Conservation (phyloP, 2,113 vertebrate species). For the Takifugu bimaculatus region DNA sequence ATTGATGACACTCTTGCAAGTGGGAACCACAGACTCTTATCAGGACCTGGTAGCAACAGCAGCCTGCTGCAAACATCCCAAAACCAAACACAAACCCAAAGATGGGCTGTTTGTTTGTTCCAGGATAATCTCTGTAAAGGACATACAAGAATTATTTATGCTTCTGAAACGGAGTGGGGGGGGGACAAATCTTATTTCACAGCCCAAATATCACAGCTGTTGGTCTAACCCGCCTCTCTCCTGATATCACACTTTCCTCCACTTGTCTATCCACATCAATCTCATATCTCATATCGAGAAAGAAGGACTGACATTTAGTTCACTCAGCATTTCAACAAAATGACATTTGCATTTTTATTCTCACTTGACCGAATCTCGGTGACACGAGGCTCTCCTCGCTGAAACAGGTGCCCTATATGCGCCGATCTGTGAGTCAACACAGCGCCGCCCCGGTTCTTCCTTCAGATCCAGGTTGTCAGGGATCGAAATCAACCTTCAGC, state of each 20-base stretch:
- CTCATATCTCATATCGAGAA: conserved; percentile 57
- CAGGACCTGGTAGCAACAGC: neutral
- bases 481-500: conserved; percentile 73
- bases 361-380: conserved; percentile 59
- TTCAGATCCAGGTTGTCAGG: conserved; percentile 58
- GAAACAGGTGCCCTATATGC: conserved; percentile 19
- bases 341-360: conserved; percentile 70
- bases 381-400: conserved; percentile 14
- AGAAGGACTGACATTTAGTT: conserved; percentile 70
- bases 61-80: conserved; percentile 6
- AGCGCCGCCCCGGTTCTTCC: conserved; percentile 45
- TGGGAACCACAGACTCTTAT: neutral
- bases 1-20: neutral
- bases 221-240: conserved; percentile 56
- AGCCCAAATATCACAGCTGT: conserved; percentile 68
- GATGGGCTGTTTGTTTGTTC: conserved; percentile 45
- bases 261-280: conserved; percentile 49
- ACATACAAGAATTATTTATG: conserved; percentile 52
- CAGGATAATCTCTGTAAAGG: conserved; percentile 56
- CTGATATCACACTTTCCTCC: conserved; percentile 48
- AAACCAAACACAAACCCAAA: conserved; percentile 37
- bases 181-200: conserved; percentile 51
- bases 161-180: conserved; percentile 7
- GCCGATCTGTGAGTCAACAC: conserved; percentile 40
- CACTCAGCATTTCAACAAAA: conserved; percentile 64